These are phyloP conservation scores for Aurelia sp. DNA, from an alignment of 30 jellyfish, hydroid and myxozoan genomes.

Conservation along the genomic window DNA sequence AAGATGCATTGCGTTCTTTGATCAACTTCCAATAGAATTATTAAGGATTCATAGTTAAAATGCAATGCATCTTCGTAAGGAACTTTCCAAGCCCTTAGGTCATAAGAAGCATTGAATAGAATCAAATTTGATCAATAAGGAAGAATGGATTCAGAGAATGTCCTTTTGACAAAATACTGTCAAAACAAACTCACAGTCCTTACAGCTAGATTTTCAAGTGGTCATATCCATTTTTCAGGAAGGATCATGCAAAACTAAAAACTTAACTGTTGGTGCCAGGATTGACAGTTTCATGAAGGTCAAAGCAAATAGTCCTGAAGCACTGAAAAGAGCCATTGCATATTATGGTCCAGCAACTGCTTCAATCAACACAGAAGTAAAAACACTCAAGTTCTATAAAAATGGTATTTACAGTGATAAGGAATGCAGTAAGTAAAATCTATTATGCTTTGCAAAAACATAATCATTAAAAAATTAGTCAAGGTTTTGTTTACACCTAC, in stretches of 20 bases:
- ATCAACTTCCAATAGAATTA: too few species aligned
- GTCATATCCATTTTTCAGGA: constrained; percentile 28
- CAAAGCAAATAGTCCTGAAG: constrained; percentile 59
- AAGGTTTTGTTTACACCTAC: too few species aligned
- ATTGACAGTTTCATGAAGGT: constrained; percentile 79
- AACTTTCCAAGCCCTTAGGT: too few species aligned
- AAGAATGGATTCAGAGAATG: too few species aligned
- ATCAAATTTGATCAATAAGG: too few species aligned
- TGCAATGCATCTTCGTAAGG: too few species aligned
- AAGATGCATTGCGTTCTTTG: too few species aligned
- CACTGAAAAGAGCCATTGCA: constrained; percentile 81
- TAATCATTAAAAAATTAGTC: too few species aligned
- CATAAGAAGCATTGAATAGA: too few species aligned
- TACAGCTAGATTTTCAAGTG: background rate
- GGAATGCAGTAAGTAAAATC: constrained; percentile 76
- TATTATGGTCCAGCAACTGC: constrained; percentile 93
- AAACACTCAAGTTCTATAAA: constrained; percentile 86
- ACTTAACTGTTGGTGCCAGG: constrained; percentile 35
- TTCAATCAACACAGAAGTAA: constrained; percentile 83
- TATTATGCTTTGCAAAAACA: background rate
- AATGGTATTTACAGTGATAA: constrained; percentile 88
- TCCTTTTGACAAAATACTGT: too few species aligned
- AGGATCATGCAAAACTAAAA: constrained; percentile 51
- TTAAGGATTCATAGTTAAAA: too few species aligned
- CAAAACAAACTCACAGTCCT: too few species aligned